A percentile compares a stretch with the other conserved stretches of the same genome.
Conservation (phyloP, 1,140 invertebrate genomes). For the Caenorhabditis tropicalis region DNA sequence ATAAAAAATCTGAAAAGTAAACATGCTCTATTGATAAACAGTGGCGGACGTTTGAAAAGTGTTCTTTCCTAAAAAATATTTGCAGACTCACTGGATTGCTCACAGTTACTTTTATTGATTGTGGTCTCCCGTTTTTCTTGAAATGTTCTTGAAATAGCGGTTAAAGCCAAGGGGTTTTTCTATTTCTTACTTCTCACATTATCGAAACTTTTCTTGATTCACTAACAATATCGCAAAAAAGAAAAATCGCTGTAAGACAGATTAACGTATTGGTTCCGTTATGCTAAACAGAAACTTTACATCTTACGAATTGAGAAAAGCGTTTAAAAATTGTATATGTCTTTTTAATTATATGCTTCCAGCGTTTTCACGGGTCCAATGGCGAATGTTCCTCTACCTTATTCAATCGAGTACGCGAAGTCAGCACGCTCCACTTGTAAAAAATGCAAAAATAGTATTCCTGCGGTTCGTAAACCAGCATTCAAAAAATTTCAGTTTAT, state of each 20-base stretch:
- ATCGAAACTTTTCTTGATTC: neutral
- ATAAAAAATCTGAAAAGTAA: neutral
- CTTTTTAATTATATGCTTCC: no score
- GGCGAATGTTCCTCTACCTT: neutral
- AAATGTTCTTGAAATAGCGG: no score
- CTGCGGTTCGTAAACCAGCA: neutral
- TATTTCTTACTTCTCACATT: neutral
- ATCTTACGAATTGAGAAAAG: no score
- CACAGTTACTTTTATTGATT: neutral
- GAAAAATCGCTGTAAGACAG: no score
- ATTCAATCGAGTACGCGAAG: neutral
- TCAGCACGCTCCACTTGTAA: neutral
- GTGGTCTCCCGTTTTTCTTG: no score
- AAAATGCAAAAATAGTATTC: constrained; percentile 5
- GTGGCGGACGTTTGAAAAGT: neutral
- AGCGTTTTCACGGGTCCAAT: neutral
- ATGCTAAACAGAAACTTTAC: no score
- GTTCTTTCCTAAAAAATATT: neutral
- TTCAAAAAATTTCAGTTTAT: neutral
- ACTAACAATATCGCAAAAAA: neutral
- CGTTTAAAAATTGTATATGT: no score
- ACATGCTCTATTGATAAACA: neutral
- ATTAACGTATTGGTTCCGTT: no score
- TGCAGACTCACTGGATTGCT: neutral
- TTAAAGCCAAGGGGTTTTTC: no score